These are phyloP conservation scores for Ispidina picta DNA, from an alignment of 2,797 vertebrate species.

Conservation along the genomic window DNA sequence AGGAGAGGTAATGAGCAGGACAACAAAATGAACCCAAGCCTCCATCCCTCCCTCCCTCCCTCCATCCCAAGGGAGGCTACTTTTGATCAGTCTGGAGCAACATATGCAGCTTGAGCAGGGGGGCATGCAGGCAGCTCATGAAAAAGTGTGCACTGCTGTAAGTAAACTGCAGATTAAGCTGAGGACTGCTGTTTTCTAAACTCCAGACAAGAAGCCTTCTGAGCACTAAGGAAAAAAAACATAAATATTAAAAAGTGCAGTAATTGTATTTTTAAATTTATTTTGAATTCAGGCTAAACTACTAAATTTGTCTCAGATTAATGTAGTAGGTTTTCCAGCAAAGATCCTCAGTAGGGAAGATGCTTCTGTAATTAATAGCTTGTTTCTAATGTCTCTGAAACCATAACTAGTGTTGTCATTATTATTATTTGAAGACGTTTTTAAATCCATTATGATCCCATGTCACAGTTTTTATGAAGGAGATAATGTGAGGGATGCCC, in stretches of 20 bases:
- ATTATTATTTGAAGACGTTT: neutral
- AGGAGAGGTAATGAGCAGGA: neutral
- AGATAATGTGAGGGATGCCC: neutral
- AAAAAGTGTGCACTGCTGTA: slow-evolving; percentile 5
- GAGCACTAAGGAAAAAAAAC: slow-evolving; percentile 1
- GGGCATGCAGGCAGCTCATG: slow-evolving; percentile 16
- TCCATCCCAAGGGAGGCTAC: neutral
- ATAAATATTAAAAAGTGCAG: neutral
- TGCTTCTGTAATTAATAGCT: slow-evolving; percentile 22
- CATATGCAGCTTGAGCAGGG: slow-evolving; percentile 50
- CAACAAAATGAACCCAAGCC: neutral
- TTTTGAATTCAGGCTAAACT: neutral
- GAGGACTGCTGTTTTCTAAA: slow-evolving; percentile 48
- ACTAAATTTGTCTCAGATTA: neutral
- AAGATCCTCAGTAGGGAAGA: neutral
- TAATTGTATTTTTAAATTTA: neutral
- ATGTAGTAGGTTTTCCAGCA: neutral
- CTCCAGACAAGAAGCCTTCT: slow-evolving; percentile 56
- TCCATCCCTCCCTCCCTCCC: neutral
- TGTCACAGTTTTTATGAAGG: neutral
- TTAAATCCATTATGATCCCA: neutral
- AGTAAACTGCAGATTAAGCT: slow-evolving; percentile 58
- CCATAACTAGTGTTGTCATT: neutral
- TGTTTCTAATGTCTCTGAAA: slow-evolving; percentile 44
- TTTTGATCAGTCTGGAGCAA: slow-evolving; percentile 47